Percentiles rank a stretch among this genome's conserved stretches.
Evolutionary conservation across 2,888 invertebrate species (phyloP).

Genomic region (Habrosyne pyritoides): DNA sequence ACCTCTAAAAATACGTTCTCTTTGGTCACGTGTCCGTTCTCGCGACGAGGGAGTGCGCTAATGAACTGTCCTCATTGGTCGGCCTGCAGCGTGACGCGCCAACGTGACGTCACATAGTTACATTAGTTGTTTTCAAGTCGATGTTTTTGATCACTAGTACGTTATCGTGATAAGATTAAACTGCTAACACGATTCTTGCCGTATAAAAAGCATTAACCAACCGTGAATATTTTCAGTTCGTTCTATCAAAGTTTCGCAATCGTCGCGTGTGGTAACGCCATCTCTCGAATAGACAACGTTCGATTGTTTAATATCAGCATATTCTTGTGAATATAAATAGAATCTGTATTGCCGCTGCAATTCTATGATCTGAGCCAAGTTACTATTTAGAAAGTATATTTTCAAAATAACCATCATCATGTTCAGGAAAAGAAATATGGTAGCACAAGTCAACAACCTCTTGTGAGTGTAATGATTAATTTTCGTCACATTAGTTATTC

Average conservation of each 20-base stretch:
- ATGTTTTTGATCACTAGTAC: constrained; percentile 50
- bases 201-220: constrained; percentile 57
- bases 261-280: constrained; percentile 26
- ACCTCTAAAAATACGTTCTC: constrained; percentile 47
- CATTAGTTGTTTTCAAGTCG: constrained; percentile 60
- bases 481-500: not conserved
- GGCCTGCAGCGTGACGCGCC: constrained; percentile 15
- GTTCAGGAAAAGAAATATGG: constrained; percentile 68
- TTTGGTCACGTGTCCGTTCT: constrained; percentile 32
- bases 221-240: constrained; percentile 44
- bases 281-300: constrained; percentile 26
- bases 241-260: constrained; percentile 28
- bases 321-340: constrained; percentile 49
- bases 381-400: constrained; percentile 15
- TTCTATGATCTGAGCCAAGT: constrained; percentile 19
- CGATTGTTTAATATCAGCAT: constrained; percentile 20
- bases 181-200: constrained; percentile 31
- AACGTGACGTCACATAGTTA: constrained; percentile 59
- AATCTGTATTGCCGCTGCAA: constrained; percentile 30
- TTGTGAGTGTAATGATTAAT: constrained; percentile 55
- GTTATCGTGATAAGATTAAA: constrained; percentile 65
- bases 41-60: constrained; percentile 67
- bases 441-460: constrained; percentile 63
- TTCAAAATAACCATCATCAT: constrained; percentile 37
- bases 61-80: constrained; percentile 57